Percentiles rank a stretch among this genome's conserved stretches.
These are phyloP conservation scores for Anas bahamensis DNA, from an alignment of 2,797 vertebrate species.

Conservation along the genomic window DNA sequence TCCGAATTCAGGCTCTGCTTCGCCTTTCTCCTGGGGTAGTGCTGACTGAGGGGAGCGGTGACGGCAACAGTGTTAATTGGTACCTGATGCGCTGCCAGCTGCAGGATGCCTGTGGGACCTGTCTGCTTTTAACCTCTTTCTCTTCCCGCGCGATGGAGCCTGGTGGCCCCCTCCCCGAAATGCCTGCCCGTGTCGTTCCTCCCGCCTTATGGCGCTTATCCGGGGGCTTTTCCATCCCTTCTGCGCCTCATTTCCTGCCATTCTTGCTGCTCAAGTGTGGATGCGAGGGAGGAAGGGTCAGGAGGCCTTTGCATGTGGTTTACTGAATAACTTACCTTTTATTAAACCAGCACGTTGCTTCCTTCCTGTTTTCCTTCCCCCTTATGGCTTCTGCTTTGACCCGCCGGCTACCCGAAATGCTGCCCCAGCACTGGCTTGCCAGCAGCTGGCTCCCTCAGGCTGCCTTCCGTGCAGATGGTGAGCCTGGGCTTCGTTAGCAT, in stretches of 20 bases:
- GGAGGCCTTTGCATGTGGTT: not conserved
- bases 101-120: not conserved
- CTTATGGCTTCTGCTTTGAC: not conserved
- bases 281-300: not conserved
- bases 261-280: not conserved
- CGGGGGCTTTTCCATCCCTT: not conserved
- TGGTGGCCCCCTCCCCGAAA: not conserved
- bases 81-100: not conserved
- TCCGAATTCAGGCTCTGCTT: not conserved
- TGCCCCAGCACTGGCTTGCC: not conserved
- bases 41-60: not conserved
- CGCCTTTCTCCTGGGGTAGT: not conserved
- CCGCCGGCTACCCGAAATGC: not conserved
- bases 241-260: conserved; percentile 37
- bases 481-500: not conserved
- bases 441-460: fast-evolving
- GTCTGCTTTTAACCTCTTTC: not conserved
- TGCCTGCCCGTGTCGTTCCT: not conserved
- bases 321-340: not conserved
- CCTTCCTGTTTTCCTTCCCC: not conserved
- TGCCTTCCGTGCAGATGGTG: not conserved
- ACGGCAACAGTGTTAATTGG: not conserved
- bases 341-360: not conserved
- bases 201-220: not conserved
- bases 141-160: not conserved